Evolutionary conservation across 2,888 invertebrate genomes (phyloP).

Genomic region (Argyra leucocephala): DNA sequence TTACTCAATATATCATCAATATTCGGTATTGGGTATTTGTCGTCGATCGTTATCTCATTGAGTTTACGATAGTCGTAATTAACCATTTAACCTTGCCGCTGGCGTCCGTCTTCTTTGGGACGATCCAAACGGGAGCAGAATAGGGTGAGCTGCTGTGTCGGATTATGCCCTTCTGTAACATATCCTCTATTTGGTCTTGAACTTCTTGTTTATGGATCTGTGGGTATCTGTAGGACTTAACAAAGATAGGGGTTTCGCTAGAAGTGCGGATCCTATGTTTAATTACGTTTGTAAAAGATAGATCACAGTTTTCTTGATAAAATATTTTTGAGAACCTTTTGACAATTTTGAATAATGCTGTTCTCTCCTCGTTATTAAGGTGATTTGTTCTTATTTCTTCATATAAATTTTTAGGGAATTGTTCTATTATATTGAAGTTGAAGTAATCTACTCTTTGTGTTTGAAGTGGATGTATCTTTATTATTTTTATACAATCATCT

Average conservation of each 20-base stretch:
- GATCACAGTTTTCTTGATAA: background rate
- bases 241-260: background rate
- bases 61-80: conserved; percentile 15
- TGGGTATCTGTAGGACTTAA: conserved; percentile 4
- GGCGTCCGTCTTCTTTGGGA: conserved; percentile 12
- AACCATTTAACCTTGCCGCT: conserved; percentile 9
- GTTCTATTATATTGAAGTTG: no score
- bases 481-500: no score
- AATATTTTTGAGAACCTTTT: no score
- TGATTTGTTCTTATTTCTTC: no score
- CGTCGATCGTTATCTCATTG: conserved; percentile 13
- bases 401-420: no score
- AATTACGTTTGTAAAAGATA: background rate
- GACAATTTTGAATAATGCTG: no score
- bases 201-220: no score
- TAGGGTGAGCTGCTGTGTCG: conserved; percentile 15
- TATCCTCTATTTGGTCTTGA: conserved; percentile 12
- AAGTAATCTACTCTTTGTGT: no score
- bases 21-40: conserved; percentile 13
- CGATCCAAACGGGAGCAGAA: conserved; percentile 10
- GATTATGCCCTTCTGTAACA: conserved; percentile 17
- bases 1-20: conserved; percentile 15
- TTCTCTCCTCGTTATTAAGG: no score
- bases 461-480: no score
- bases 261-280: conserved; percentile 4